Evolutionary conservation across 2,888 invertebrate species (phyloP), one percentile per base, ranked within the genome.

Genomic region (Drosophila rellima): DNA sequence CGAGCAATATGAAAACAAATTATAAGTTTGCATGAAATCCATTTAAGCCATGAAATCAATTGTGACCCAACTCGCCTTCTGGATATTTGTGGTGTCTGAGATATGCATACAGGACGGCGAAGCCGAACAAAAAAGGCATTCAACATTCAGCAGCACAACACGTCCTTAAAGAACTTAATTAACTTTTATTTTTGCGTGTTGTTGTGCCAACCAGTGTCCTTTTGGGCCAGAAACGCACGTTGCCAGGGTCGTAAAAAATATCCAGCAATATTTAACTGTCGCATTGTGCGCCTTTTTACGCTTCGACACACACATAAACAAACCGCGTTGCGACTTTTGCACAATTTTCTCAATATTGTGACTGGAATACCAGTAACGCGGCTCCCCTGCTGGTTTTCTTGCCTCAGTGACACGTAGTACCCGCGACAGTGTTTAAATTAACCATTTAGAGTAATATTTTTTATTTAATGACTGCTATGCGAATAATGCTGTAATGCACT

Each of bases 111-210:
- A 18, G 54, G 29, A 45, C 17, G 54, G 20, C 51, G 15, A 52
- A 37, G 45, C 37, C 20, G 29, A 18, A 33, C 17, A 63, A 54
- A 67, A 67, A 44, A 44, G 45, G 35, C 61, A 66, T 69, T 57
- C 62, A 59, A 23, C 65, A 62, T 55, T 18, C 20, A 29, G 31
- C 55, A 61, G 54, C 51, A 57, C 70, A 74, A 74, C 73, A 79
- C 77, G 83, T 86, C 71, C 84, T 80, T 85, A 69, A 85, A 85
- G 84, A 84, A 87, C 82, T 87, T 87, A 85, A 85, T 87, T 85
- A 87, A 87, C 87, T 87, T 84, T 83, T 67, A 65, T 56, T 45
- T 47, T 18, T 29, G 17, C 51, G 31, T 20, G 48, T 50, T 26
- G 29, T 40, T 51, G 52, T 17, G 31, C 29, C 65, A n/a, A 15